Evolutionary conservation across 2,888 invertebrate species (phyloP).

Genomic region (Macropis europaea): DNA sequence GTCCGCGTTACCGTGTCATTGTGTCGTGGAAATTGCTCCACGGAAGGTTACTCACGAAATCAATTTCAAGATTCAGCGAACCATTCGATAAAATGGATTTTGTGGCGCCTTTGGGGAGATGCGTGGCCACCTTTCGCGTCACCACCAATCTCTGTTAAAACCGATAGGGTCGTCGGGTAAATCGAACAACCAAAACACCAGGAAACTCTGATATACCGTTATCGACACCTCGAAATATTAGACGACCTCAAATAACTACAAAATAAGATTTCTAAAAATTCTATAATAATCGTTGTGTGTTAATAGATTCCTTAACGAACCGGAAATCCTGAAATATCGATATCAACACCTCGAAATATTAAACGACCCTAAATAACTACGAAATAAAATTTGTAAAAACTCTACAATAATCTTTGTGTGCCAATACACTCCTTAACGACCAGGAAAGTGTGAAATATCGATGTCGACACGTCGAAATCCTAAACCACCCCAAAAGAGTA

Average conservation of each 20-base stretch:
- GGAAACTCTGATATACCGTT: neutral
- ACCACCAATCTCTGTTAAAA: conserved; percentile 21
- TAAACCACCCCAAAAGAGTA: too few species aligned
- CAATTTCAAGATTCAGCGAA: conserved; percentile 47
- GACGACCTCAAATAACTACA: too few species aligned
- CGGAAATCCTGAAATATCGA: too few species aligned
- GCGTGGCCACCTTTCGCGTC: conserved; percentile 21
- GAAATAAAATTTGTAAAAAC: too few species aligned
- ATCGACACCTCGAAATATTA: neutral
- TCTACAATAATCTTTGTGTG: too few species aligned
- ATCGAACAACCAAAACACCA: neutral
- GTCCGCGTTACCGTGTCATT: conserved; percentile 2
- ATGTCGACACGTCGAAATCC: neutral
- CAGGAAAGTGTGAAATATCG: neutral
- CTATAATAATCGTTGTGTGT: too few species aligned
- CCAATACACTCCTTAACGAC: too few species aligned
- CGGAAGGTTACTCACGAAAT: conserved; percentile 32
- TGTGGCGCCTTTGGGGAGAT: conserved; percentile 7
- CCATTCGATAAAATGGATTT: conserved; percentile 36
- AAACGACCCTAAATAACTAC: too few species aligned
- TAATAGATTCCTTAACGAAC: too few species aligned
- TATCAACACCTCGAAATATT: too few species aligned
- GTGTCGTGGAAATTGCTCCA: conserved; percentile 16
- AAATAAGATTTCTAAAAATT: neutral
- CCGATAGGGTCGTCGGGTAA: conserved; percentile 2